Conservation (phyloP, 2,888 invertebrate species). For the Vannuccia rotundouncinata region DNA sequence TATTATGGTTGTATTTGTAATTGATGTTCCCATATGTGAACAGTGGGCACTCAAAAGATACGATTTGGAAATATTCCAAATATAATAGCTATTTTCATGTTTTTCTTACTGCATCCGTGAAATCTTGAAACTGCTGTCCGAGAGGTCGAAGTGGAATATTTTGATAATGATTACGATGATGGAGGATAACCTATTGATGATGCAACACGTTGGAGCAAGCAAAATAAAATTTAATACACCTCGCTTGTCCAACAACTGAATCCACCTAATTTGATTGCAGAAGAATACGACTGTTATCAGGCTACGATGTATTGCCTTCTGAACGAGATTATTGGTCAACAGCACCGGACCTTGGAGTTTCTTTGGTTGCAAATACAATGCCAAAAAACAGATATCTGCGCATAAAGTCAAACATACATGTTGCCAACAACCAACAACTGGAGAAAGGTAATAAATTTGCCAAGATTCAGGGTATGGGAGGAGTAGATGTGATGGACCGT, state of each 20-base stretch:
- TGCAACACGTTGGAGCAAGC: constrained; percentile 18
- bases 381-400: constrained; percentile 24
- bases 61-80: constrained; percentile 13
- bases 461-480: constrained; percentile 31
- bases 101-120: constrained; percentile 18
- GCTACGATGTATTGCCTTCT: constrained; percentile 27
- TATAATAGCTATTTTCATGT: constrained; percentile 22
- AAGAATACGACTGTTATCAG: constrained; percentile 24
- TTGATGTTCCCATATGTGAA: constrained; percentile 23
- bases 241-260: constrained; percentile 26
- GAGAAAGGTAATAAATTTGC: constrained; percentile 32
- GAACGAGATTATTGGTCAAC: constrained; percentile 32
- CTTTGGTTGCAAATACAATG: constrained; percentile 33
- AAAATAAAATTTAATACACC: constrained; percentile 19
- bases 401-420: constrained; percentile 29
- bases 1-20: constrained; percentile 26
- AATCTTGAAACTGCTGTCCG: constrained; percentile 20
- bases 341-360: constrained; percentile 30
- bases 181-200: constrained; percentile 20
- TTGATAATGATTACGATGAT: constrained; percentile 20
- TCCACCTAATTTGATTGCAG: constrained; percentile 26
- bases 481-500: constrained; percentile 28
- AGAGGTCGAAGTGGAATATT: constrained; percentile 28
- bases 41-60: constrained; percentile 13
- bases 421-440: constrained; percentile 29